Conservation (phyloP, 1,140 invertebrate species). For the Notospermus geniculatus region DNA sequence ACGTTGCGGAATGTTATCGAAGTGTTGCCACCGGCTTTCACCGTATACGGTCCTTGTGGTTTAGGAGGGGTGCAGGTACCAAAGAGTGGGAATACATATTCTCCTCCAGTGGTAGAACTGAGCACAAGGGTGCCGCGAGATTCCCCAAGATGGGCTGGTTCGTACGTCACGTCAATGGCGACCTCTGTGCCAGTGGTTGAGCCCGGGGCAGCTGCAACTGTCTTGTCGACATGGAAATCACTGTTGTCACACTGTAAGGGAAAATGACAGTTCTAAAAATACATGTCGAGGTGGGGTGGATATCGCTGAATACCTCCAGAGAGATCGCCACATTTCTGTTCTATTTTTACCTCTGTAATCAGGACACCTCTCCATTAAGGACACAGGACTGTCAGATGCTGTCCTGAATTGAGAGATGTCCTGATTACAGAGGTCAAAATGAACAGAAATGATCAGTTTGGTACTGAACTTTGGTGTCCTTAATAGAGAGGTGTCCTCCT, state of each 20-base stretch:
- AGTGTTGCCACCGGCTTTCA: slow-evolving; percentile 50
- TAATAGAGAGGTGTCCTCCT: no score
- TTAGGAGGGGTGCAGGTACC: slow-evolving; percentile 52
- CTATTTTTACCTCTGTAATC: no score
- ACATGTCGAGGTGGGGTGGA: no score
- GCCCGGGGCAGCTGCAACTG: slow-evolving; percentile 48
- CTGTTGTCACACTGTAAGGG: slow-evolving; percentile 46
- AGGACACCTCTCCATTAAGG: no score
- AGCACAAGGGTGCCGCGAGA: slow-evolving; percentile 43
- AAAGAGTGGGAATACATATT: slow-evolving; percentile 54
- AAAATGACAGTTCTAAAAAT: no score
- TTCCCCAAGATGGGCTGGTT: slow-evolving; percentile 53
- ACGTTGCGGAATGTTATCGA: slow-evolving; percentile 54
- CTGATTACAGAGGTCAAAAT: no score
- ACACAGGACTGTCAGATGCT: no score
- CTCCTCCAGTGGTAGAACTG: slow-evolving; percentile 47
- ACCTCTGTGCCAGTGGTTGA: slow-evolving; percentile 52
- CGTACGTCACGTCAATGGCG: slow-evolving; percentile 52
- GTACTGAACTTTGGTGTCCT: no score
- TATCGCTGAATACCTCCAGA: no score
- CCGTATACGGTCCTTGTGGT: slow-evolving; percentile 54
- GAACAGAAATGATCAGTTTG: no score
- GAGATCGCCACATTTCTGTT: no score
- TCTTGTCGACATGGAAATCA: slow-evolving; percentile 56
- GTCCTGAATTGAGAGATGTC: no score